Base-by-base conservation (phyloP, 2,113 vertebrate genomes). In the Sinocyclocheilus rhinocerous region DNA sequence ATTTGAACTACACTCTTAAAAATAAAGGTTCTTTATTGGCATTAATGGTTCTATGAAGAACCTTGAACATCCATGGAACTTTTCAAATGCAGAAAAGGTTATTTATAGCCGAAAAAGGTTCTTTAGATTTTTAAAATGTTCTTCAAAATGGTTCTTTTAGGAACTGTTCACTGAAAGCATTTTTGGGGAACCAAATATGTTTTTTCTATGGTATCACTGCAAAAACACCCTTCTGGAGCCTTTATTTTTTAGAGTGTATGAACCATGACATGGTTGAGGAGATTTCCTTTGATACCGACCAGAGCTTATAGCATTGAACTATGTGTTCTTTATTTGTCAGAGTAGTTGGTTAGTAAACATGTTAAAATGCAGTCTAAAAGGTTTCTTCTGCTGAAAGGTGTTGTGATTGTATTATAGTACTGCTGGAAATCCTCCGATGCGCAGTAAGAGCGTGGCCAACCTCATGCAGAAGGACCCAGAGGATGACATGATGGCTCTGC, bases 391-490 rank as follows among this genome's bases (percentile, higher is more conserved):
- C 39, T 63, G 0, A 57, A 57, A 57, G 50, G 13, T 65, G 76
- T 22, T 57, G 65, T 20, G 1, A 85, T 92, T 24, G 89, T 79
- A 24, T 89, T 85, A 11, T 18, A 89, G 86, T 80, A 13, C 83
- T 24, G 67, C 65, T 59, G 80, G 73, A 50, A 59, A 75, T 0
- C 85, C 89, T 11, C 93, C 93, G 0, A 89, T 95, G 67, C 95
- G 97, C 87, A 99, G 98, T 48, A 89, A 96, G 1, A 99, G 98
- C 20, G 96, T 98, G 3, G 95, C 96, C 85, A 96, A 99, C 89
- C 93, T 99, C 20, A 90, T 95, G 36, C 97, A 98, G 80, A 97
- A 95, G 84, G 96, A 95, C 87, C 86, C 90, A 0, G 93, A 95
- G 79, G 93, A 93, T 0, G 92, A 95, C 65, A 75, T 91, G 0